Conservation (phyloP, 2,113 vertebrate genomes). For the Thymallus thymallus region DNA sequence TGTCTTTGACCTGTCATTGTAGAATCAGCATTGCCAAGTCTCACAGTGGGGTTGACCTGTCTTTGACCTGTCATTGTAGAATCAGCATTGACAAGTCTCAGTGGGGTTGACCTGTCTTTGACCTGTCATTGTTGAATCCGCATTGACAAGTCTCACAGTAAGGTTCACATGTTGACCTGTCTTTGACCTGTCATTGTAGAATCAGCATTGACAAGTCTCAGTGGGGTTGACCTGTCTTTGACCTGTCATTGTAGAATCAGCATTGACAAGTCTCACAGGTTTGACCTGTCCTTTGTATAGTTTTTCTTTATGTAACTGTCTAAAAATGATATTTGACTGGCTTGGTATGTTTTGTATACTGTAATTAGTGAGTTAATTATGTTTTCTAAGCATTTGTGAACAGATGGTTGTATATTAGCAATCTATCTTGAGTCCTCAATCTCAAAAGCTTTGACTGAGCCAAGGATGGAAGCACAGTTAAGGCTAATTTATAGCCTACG, state of each 20-base stretch:
- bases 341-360: conserved; percentile 51
- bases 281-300: conserved; percentile 40
- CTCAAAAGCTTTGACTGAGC: conserved; percentile 34
- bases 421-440: conserved; percentile 24
- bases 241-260: too few species aligned
- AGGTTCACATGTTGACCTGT: conserved; percentile 14
- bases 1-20: conserved; percentile 36
- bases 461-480: conserved; percentile 23
- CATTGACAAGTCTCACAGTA: conserved; percentile 29
- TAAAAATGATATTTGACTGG: conserved; percentile 27
- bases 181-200: too few species aligned
- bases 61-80: too few species aligned
- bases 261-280: conserved; percentile 29
- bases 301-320: conserved; percentile 45
- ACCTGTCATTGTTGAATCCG: too few species aligned
- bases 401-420: conserved; percentile 47
- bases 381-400: conserved; percentile 36
- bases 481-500: too few species aligned
- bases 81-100: conserved; percentile 20
- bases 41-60: neutral
- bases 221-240: neutral
- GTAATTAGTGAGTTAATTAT: conserved; percentile 46
- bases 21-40: too few species aligned
- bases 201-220: conserved; percentile 20
- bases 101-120: conserved; percentile 42